Conservation (phyloP, 92 coral and sea anemone genomes). For the Actinernus sp. region DNA sequence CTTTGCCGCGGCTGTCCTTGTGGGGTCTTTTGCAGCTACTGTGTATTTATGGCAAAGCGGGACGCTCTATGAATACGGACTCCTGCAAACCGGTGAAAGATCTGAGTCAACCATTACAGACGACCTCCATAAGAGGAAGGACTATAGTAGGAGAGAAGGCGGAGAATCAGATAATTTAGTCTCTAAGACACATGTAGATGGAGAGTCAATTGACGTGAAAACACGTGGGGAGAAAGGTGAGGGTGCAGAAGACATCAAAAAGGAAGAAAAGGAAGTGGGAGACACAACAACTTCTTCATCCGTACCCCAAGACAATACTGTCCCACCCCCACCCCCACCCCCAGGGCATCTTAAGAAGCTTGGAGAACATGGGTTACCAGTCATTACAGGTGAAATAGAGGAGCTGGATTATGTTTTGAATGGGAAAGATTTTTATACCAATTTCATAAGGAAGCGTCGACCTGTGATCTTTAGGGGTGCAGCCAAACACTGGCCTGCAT, state of each 20-base stretch:
- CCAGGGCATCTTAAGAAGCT: slow-evolving; percentile 82
- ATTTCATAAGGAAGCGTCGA: slow-evolving; percentile 77
- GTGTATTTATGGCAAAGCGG: slow-evolving; percentile 11
- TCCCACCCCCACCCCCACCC: slow-evolving; percentile 21
- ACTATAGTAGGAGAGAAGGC: no score
- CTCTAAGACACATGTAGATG: background rate
- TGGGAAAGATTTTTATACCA: slow-evolving; percentile 92
- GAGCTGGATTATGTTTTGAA: slow-evolving; percentile 81
- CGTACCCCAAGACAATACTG: no score
- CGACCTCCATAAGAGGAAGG: no score
- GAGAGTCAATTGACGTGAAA: background rate
- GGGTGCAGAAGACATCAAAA: background rate
- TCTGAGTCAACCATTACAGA: background rate
- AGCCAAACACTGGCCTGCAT: slow-evolving; percentile 86
- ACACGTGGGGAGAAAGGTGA: background rate
- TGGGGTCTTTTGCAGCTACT: slow-evolving; percentile 51
- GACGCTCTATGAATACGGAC: background rate
- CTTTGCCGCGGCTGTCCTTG: slow-evolving; percentile 34
- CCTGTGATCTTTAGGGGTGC: slow-evolving; percentile 90
- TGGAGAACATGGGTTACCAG: slow-evolving; percentile 86
- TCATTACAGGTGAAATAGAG: slow-evolving; percentile 66
- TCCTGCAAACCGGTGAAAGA: background rate
- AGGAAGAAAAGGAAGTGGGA: background rate
- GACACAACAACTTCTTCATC: background rate
- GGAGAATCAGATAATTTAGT: background rate